Conservation (phyloP, 1,140 invertebrate genomes). For the Heterodera schachtii region DNA sequence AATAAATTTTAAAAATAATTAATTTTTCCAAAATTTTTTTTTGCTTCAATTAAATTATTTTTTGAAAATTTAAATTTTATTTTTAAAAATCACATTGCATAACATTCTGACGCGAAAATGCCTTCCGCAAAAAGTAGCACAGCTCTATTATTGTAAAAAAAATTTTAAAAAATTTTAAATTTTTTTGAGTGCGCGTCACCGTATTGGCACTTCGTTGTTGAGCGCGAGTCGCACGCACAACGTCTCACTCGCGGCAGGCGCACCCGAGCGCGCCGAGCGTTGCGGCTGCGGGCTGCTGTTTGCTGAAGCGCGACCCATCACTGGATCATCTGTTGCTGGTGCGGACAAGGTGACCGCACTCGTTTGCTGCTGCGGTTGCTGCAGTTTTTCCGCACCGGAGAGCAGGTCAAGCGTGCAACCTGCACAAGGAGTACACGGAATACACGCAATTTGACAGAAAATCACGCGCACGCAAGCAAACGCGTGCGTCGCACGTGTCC, state of each 20-base stretch:
- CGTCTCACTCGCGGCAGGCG: slow-evolving; percentile 25
- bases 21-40: too few species aligned
- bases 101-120: slow-evolving; percentile 55
- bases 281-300: too few species aligned
- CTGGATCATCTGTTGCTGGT: not conserved
- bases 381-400: not conserved
- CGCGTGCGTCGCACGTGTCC: too few species aligned
- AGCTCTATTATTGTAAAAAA: slow-evolving; percentile 36
- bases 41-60: too few species aligned
- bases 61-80: slow-evolving; percentile 3
- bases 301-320: too few species aligned
- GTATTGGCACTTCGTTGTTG: slow-evolving; percentile 42
- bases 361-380: not conserved
- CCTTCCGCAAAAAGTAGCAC: slow-evolving; percentile 53
- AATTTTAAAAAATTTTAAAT: too few species aligned
- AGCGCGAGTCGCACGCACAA: slow-evolving; percentile 43
- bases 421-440: not conserved
- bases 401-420: not conserved
- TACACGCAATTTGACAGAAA: too few species aligned
- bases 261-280: not conserved
- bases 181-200: not conserved
- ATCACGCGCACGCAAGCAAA: not conserved
- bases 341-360: not conserved
- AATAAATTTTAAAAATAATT: too few species aligned
- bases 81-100: slow-evolving; percentile 39